Conservation (phyloP, 37 sponge, comb jelly and placozoan species). For the Theonella swinhoei region DNA sequence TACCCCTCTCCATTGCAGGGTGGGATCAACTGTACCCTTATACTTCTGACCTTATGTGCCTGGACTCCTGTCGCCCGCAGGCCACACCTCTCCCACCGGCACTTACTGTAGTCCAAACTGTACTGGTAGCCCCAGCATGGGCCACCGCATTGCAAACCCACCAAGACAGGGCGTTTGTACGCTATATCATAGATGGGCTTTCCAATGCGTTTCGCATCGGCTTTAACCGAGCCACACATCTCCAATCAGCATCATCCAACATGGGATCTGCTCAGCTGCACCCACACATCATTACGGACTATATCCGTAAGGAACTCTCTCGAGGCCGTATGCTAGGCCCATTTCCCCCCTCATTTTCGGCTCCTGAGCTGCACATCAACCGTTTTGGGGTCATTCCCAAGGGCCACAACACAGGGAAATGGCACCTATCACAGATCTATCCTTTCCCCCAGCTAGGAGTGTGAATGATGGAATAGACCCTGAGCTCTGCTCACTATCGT, state of each 20-base stretch:
- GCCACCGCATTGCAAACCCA: not conserved
- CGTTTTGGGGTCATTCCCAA: no score
- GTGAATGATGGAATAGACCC: no score
- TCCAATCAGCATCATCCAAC: not conserved
- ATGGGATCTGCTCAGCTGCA: not conserved
- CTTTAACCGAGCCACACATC: not conserved
- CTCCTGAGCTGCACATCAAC: no score
- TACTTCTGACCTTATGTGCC: no score
- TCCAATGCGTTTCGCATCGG: not conserved
- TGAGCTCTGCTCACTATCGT: no score
- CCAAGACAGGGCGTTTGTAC: not conserved
- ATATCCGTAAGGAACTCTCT: not conserved
- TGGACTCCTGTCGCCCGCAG: no score
- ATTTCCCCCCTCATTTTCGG: constrained; percentile 20
- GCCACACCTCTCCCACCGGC: no score
- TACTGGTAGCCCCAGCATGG: not conserved
- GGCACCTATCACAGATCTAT: no score
- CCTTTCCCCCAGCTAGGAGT: no score
- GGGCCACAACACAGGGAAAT: no score
- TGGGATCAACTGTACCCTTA: no score
- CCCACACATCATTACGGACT: constrained; percentile 1
- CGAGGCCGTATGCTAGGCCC: constrained; percentile 18
- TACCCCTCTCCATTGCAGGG: no score
- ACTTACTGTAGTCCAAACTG: not conserved
- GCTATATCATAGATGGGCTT: not conserved